Percentiles rank a stretch among this genome's conserved stretches.
Evolutionary conservation across 2,113 vertebrate genomes (phyloP).

Genomic region (Uria lomvia): DNA sequence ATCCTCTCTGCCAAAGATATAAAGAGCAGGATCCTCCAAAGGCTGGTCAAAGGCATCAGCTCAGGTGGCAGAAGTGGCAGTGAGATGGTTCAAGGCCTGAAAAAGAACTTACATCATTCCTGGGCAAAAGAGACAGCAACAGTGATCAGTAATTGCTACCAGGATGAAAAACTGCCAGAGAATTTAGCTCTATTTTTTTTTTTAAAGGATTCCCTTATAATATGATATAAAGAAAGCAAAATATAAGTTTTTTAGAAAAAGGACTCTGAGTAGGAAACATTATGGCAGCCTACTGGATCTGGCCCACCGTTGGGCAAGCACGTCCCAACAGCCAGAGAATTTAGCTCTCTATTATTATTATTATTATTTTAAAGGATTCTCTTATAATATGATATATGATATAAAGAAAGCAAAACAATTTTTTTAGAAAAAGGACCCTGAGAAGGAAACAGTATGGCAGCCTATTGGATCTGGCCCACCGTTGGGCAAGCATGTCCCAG

Average conservation of each 20-base stretch:
- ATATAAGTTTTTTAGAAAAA: not conserved
- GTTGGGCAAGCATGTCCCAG: rapidly evolving
- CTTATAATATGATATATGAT: not conserved
- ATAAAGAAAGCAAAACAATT: not conserved
- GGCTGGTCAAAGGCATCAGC: not conserved
- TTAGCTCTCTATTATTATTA: too few species aligned
- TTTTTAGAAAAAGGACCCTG: not conserved
- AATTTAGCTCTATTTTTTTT: not conserved
- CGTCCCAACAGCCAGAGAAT: too few species aligned
- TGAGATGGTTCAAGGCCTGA: not conserved
- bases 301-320: not conserved
- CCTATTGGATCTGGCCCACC: not conserved
- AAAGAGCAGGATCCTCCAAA: not conserved
- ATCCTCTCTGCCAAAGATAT: not conserved
- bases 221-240: not conserved
- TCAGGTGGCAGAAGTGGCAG: not conserved
- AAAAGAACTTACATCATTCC: not conserved
- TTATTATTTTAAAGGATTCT: not conserved
- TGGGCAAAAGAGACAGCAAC: not conserved
- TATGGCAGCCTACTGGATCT: not conserved
- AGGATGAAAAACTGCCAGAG: not conserved
- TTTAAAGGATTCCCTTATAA: not conserved
- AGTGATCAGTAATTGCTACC: not conserved
- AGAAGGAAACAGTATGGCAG: not conserved
- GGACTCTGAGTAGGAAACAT: not conserved